Evolutionary conservation across 2,888 invertebrate species (phyloP), one percentile per base, ranked within the genome.

Genomic region (Rhimphoctona megacephalus): DNA sequence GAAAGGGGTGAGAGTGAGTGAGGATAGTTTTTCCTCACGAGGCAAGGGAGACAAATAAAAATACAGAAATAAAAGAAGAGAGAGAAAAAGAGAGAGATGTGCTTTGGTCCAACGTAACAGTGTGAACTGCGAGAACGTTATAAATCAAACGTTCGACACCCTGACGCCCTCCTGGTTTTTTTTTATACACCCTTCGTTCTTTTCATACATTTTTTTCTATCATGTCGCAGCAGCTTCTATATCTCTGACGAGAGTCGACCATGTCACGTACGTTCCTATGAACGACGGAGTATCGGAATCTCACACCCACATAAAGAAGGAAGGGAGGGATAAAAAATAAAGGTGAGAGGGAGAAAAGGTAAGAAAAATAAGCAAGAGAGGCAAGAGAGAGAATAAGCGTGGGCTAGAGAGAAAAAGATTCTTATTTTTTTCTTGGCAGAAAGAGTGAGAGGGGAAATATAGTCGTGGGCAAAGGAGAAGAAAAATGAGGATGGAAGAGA

Each of bases 111-210:
- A 52, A 70, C 80, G 74, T 78, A 70, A 80, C 80, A 83, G 25
- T 57, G 79, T 69, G 86, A 83, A 80, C 64, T 67, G 36, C 83
- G 78, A 76, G 85, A 79, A 85, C 70, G 77, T 88, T 88, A 90
- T 90, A 90, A 90, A 90, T 90, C 90, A 90, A 90, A 89, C 88
- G 86, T 83, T 90, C 87, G 87, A 88, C 82, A 77, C 87, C 85
- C 83, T 57, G 49, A 66, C 69, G 30, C 57, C 52, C 54, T 67
- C 39, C 39, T 61, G 61, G 52, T 43, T 43, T 54, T 77, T 82
- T 85, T 81, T 81, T 85, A 76, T 61, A 54, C 52, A 17, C 49
- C 54, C 17, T 39, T 69, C 64, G 39, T 67, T 64, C 17, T 73
- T 64, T 76, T 33, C 52, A 25, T 33, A 8, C 14, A 43, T 11